phyloP scores from a whole-genome alignment of 2,113 vertebrate species.

The Varanus salvator region DNA sequence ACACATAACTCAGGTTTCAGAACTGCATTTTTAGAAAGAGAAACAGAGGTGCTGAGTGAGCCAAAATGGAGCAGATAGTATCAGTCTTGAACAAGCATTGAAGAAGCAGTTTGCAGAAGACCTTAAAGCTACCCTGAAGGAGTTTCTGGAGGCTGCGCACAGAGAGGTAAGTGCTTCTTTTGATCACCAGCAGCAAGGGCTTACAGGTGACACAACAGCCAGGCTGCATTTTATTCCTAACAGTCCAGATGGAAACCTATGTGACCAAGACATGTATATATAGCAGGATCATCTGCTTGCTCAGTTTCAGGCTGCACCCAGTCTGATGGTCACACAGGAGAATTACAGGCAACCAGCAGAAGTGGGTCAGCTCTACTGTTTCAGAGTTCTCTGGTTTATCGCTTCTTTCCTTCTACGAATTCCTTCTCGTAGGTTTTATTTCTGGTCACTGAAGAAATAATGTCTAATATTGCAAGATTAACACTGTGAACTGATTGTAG shows the following conservation, averaged over 20 bases:
- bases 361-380: neutral
- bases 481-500: too few relatives aligned
- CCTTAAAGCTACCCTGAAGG: neutral
- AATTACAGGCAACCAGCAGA: neutral
- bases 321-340: neutral
- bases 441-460: neutral
- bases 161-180: neutral
- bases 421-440: neutral
- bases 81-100: neutral
- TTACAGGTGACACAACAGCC: neutral
- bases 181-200: neutral
- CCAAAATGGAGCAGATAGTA: neutral
- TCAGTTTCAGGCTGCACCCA: neutral
- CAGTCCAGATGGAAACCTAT: neutral
- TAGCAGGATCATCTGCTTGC: neutral
- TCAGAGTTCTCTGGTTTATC: neutral
- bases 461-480: too few relatives aligned
- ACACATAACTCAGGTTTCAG: neutral
- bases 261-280: too few relatives aligned
- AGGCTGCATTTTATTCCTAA: neutral
- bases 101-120: neutral
- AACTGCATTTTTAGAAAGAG: neutral
- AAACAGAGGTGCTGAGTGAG: neutral
- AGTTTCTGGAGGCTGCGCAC: neutral
- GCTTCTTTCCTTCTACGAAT: neutral